Conservation (phyloP, 2,888 invertebrate genomes). For the Coecobrya sp. region DNA sequence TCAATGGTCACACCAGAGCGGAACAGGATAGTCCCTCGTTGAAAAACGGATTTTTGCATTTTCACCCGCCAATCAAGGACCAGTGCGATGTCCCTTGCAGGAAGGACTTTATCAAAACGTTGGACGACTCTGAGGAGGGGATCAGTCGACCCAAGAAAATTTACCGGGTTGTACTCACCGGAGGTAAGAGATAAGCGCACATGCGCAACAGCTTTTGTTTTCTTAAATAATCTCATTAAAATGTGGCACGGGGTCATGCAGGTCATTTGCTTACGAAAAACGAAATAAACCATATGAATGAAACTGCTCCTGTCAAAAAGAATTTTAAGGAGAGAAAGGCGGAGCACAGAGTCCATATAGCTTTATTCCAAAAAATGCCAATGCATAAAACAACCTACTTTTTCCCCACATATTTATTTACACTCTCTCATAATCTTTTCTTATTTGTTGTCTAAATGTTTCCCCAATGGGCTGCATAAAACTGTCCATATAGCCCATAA, state of each 20-base stretch:
- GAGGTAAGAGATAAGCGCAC: conserved; percentile 91
- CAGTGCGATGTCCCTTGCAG: conserved; percentile 76
- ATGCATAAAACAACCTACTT: too few species aligned
- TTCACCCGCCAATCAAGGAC: conserved; percentile 75
- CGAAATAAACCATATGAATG: too few species aligned
- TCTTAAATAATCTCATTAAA: not conserved
- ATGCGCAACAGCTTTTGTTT: not conserved
- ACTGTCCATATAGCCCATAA: not conserved
- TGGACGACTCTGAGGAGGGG: conserved; percentile 78
- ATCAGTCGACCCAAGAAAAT: conserved; percentile 89
- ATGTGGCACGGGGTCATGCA: too few species aligned
- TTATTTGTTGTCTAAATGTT: too few species aligned
- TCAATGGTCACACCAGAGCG: conserved; percentile 54
- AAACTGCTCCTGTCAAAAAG: too few species aligned
- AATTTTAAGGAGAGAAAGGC: too few species aligned
- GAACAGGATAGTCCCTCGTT: conserved; percentile 31
- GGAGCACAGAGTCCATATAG: too few species aligned
- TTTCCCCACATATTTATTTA: too few species aligned
- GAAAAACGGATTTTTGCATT: conserved; percentile 78
- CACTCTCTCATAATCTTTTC: too few species aligned
- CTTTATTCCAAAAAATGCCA: too few species aligned
- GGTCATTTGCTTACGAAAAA: too few species aligned
- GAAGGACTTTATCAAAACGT: conserved; percentile 75
- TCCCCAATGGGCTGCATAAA: too few species aligned
- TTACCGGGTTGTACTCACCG: conserved; percentile 95